Conservation (phyloP, 2,888 invertebrate species). For the Halocaridina rubra region DNA sequence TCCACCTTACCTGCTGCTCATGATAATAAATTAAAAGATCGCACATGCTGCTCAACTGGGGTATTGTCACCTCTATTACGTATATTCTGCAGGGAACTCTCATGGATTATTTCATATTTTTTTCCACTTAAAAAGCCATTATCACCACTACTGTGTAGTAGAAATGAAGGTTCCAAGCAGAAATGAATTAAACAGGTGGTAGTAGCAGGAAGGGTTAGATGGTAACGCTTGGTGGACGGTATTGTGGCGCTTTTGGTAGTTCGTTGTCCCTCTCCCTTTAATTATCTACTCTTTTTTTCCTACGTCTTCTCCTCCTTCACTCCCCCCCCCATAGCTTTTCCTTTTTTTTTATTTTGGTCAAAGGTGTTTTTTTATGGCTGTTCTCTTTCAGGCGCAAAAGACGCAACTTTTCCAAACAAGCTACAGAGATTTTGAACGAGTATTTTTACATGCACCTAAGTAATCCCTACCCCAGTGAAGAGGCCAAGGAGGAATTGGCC, state of each 20-base stretch:
- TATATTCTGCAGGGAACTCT: not conserved
- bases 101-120: too few relatives aligned
- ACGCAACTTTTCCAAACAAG: constrained; percentile 80
- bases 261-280: constrained; percentile 54
- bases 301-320: not conserved
- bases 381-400: constrained; percentile 64
- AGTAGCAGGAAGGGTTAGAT: not conserved
- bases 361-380: constrained; percentile 59
- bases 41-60: too few relatives aligned
- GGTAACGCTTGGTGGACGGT: constrained; percentile 61
- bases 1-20: constrained; percentile 1
- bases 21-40: too few relatives aligned
- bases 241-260: constrained; percentile 55
- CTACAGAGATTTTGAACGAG: constrained; percentile 98
- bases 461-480: constrained; percentile 99
- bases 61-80: not conserved
- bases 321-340: constrained; percentile 30
- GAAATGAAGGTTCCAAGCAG: too few relatives aligned
- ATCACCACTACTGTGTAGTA: too few relatives aligned
- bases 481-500: constrained; percentile 99
- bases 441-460: constrained; percentile 99
- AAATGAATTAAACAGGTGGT: not conserved
- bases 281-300: too few relatives aligned
- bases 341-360: constrained; percentile 45
- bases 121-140: too few relatives aligned